A percentile compares a stretch with the other conserved stretches of the same genome.
Conservation (phyloP, 2,797 vertebrate species). For the Peromyscus eremicus region DNA sequence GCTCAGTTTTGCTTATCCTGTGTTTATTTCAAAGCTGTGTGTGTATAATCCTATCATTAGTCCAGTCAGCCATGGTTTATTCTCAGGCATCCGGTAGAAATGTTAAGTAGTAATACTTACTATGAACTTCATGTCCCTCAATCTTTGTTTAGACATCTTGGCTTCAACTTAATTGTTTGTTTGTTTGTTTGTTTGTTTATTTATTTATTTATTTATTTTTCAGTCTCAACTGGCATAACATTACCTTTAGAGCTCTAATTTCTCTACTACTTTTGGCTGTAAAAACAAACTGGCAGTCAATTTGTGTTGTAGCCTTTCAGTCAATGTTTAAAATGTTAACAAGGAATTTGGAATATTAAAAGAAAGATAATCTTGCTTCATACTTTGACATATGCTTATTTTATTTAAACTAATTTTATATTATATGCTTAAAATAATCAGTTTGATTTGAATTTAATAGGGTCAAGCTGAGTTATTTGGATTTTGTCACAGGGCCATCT, state of each 20-base stretch:
- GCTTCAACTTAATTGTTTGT: not conserved
- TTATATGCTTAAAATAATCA: not conserved
- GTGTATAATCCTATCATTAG: not conserved
- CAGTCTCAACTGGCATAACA: not conserved
- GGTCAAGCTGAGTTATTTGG: not conserved
- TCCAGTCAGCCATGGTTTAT: not conserved
- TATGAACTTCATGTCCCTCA: not conserved
- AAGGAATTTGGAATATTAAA: not conserved
- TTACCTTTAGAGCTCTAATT: not conserved
- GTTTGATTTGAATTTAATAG: slow-evolving; percentile 36
- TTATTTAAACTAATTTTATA: not conserved
- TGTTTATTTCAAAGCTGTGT: not conserved
- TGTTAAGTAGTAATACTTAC: not conserved
- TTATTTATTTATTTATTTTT: not conserved
- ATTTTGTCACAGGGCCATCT: not conserved
- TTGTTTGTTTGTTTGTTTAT: not conserved
- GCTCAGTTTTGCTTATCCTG: not conserved
- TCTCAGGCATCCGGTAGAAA: not conserved
- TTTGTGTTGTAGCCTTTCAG: not conserved
- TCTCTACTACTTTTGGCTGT: not conserved
- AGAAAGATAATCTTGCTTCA: not conserved
- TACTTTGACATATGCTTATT: not conserved
- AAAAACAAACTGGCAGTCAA: not conserved
- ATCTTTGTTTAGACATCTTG: not conserved
- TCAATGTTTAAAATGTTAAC: not conserved